Conservation (phyloP, 2,888 invertebrate species). For the Deilephila porcellus region DNA sequence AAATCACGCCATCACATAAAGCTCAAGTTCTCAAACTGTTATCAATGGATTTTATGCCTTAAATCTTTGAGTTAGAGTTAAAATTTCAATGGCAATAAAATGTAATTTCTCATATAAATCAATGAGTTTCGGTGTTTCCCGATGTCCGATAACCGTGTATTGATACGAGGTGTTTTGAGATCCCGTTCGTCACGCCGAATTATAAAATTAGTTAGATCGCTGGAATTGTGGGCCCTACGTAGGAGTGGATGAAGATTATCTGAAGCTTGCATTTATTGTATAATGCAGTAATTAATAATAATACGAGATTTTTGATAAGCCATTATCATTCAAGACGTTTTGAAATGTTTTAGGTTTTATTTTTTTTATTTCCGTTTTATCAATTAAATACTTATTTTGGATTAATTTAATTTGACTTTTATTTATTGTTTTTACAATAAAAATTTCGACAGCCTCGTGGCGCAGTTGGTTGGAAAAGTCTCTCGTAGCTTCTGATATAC, state of each 20-base stretch:
- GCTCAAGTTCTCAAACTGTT: constrained; percentile 28
- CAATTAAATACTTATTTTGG: neutral
- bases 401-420: neutral
- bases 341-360: neutral
- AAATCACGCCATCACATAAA: constrained; percentile 11
- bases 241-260: neutral
- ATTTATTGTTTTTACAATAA: neutral
- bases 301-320: neutral
- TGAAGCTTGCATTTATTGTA: neutral
- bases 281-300: constrained; percentile 3
- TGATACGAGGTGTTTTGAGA: constrained; percentile 65
- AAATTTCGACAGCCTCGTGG: too few species aligned
- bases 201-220: constrained; percentile 54
- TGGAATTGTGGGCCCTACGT: constrained; percentile 41
- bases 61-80: neutral
- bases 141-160: constrained; percentile 62
- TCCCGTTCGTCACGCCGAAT: constrained; percentile 61
- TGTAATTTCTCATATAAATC: constrained; percentile 64
- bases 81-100: constrained; percentile 35
- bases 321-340: neutral
- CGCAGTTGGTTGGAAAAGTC: too few species aligned
- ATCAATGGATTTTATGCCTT: constrained; percentile 36
- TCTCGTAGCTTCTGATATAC: too few species aligned
- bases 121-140: constrained; percentile 62
- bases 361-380: neutral